phyloP scores from a whole-genome alignment of 2,888 invertebrate species.

The Pimpla rufipes region DNA sequence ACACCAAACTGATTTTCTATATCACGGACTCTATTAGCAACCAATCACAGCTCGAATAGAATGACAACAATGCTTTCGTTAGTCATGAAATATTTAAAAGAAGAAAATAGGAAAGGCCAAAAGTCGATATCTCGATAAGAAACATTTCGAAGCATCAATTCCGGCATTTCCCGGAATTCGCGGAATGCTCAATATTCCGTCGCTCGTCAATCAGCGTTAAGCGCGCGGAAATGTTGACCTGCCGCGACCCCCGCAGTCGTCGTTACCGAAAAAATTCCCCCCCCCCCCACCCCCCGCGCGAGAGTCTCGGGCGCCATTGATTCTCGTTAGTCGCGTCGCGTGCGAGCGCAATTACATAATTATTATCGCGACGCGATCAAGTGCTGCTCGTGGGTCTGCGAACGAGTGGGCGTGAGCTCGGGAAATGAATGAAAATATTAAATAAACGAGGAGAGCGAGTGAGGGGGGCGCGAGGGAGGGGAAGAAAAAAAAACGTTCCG shows the following conservation, averaged over 20 bases:
- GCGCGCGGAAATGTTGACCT: not conserved
- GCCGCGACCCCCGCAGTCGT: conserved; percentile 12
- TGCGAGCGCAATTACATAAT: conserved; percentile 46
- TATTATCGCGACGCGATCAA: conserved; percentile 52
- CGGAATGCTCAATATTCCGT: no score
- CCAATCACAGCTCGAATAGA: no score
- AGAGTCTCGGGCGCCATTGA: conserved; percentile 19
- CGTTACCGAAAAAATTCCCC: conserved; percentile 6
- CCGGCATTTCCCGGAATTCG: no score
- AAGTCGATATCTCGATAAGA: no score
- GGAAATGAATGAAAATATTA: conserved; percentile 48
- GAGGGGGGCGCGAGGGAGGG: not conserved
- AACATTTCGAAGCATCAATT: no score
- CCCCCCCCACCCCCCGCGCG: no score
- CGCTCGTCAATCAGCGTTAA: no score
- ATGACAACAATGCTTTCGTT: no score
- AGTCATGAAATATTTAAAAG: no score
- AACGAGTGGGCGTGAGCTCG: conserved; percentile 10
- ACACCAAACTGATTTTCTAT: no score
- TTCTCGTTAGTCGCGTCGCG: conserved; percentile 38
- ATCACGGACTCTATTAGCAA: no score
- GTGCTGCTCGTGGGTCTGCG: conserved; percentile 32
- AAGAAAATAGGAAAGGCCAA: no score
- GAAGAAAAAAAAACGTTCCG: conserved; percentile 22
- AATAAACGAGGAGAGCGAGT: conserved; percentile 40